Base-by-base conservation (phyloP, 2,888 invertebrate genomes). In the Aleiodes testaceus region DNA sequence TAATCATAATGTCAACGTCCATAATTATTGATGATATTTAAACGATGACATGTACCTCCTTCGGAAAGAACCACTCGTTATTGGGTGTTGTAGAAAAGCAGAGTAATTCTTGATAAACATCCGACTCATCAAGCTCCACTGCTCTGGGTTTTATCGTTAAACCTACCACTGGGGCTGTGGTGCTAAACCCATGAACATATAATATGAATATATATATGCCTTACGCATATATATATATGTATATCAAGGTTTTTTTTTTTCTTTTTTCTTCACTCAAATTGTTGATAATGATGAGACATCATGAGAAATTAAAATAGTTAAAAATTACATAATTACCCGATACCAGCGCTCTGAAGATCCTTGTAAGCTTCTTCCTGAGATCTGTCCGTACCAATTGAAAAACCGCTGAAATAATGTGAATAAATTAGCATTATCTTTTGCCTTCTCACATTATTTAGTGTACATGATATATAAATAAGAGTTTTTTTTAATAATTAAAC, bases 311-410 rank as follows among this genome's bases (percentile, higher is more conserved):
- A n/a, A n/a, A n/a, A 45, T 7, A 22, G 7, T 47, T 22, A 22
- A 22, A 22, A 42, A 36, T 36, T 42, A 30, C 26, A 69, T 49
- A 16, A 65, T 85, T 81, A 87, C 87, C 87, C 87, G 26, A 82
- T 85, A 44, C 87, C 87, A 45, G 84, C 85, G 68, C 85, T 87
- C 87, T 94, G 94, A 77, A 96, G 89, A 85, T 94, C 94, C 88
- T 94, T 94, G 87, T 95, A 96, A 78, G 95, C 94, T 79, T 94
- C 94, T 86, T 95, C 95, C 85, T 95, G 94, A 26, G 94, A 95
- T 81, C 91, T 91, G 75, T 93, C 93, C 82, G 93, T 90, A 84
- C 94, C 93, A 47, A 94, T 91, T 77, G 93, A 93, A 88, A 96
- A 97, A 77, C 96, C 95, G 77, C 96, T 97, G 89, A 71, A 91